phyloP scores from a whole-genome alignment of 2,113 vertebrate genomes.

The Capreolus pygargus region DNA sequence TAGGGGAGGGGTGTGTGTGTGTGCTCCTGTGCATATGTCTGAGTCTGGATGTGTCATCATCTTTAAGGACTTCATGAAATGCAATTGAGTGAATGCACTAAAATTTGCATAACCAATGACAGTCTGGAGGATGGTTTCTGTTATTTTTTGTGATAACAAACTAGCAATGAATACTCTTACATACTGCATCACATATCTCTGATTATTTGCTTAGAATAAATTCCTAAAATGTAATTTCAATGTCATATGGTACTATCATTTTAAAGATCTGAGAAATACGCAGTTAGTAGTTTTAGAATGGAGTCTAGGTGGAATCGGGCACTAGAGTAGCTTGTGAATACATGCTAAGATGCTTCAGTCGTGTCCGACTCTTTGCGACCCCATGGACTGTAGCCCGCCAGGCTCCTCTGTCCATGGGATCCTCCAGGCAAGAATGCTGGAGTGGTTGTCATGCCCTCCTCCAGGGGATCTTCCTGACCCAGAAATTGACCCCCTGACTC shows the following conservation, averaged over 20 bases:
- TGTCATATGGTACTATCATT: fast-evolving
- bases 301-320: background rate
- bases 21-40: fast-evolving
- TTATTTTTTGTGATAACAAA: background rate
- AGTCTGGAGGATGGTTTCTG: background rate
- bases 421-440: background rate
- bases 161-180: background rate
- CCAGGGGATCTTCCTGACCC: background rate
- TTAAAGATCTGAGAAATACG: background rate
- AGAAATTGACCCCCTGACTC: background rate
- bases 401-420: background rate
- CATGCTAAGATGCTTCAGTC: background rate
- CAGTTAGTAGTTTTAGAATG: background rate
- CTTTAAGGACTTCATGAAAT: too few species aligned
- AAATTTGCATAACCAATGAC: background rate
- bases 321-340: background rate
- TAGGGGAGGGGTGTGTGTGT: fast-evolving
- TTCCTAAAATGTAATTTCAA: background rate
- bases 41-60: fast-evolving
- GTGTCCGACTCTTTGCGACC: background rate
- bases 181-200: background rate
- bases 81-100: background rate
- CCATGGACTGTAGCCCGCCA: background rate
- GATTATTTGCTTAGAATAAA: background rate
- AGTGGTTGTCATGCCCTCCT: background rate